Conservation (phyloP, 2,113 vertebrate species). For the Ceyx margarethae region DNA sequence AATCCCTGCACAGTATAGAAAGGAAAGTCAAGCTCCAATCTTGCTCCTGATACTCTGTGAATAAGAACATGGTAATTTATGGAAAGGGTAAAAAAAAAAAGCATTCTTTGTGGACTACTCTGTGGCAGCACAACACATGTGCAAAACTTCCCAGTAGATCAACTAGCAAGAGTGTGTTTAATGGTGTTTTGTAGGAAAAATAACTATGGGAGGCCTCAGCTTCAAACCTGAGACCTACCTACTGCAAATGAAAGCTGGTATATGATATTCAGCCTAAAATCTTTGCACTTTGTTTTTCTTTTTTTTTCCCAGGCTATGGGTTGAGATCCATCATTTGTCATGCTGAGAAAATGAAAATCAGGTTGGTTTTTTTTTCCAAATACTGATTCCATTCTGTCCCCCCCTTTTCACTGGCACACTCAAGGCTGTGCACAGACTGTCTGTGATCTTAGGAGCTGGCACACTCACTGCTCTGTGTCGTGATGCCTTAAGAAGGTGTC, state of each 20-base stretch:
- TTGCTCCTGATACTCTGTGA: slow-evolving; percentile 18
- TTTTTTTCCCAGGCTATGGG: background rate
- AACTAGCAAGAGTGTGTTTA: background rate
- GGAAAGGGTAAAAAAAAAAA: background rate
- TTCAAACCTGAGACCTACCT: background rate
- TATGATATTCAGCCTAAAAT: background rate
- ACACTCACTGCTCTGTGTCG: background rate
- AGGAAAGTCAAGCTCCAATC: background rate
- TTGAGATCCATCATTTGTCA: background rate
- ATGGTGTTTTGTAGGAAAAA: background rate
- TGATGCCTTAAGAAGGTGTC: background rate
- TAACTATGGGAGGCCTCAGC: background rate
- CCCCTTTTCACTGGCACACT: background rate
- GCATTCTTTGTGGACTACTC: background rate
- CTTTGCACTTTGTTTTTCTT: background rate
- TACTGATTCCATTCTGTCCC: background rate
- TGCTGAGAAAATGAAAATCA: background rate
- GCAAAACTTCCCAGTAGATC: background rate
- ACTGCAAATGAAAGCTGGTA: background rate
- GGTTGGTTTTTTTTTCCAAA: background rate
- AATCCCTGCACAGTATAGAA: background rate
- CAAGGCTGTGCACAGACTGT: background rate
- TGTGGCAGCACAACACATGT: background rate
- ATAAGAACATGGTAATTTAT: slow-evolving; percentile 14
- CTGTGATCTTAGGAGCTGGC: background rate